Percentiles rank a stretch among this genome's conserved stretches.
Conservation (phyloP, 2,113 vertebrate species). For the Neoarius graeffei region DNA sequence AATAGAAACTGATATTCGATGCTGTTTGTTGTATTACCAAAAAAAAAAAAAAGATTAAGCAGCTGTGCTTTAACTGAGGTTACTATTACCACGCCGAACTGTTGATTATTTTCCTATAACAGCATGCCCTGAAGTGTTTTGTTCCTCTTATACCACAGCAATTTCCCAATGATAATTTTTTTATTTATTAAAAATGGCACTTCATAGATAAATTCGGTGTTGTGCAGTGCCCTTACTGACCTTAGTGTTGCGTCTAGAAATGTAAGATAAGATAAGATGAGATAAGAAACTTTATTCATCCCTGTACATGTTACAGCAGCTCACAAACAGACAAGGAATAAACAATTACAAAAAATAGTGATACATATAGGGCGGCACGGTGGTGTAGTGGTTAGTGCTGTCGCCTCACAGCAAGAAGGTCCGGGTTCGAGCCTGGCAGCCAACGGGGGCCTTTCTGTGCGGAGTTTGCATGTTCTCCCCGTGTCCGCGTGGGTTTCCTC, state of each 20-base stretch:
- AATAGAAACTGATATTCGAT: neutral
- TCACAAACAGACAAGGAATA: too few species aligned
- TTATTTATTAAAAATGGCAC: neutral
- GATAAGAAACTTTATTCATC: too few species aligned
- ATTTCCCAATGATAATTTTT: neutral
- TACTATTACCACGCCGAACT: neutral
- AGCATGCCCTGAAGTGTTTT: neutral
- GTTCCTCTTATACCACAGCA: neutral
- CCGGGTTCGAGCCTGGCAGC: too few species aligned
- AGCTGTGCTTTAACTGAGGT: neutral
- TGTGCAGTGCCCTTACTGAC: neutral
- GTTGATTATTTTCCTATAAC: neutral
- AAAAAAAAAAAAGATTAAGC: too few species aligned
- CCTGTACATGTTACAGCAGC: too few species aligned
- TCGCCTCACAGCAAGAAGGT: too few species aligned
- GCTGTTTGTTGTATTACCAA: neutral
- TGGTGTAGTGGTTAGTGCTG: too few species aligned
- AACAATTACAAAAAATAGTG: too few species aligned
- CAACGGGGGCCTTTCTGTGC: too few species aligned
- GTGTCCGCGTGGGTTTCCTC: too few species aligned
- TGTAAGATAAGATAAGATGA: neutral
- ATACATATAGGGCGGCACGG: too few species aligned
- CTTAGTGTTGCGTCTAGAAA: neutral
- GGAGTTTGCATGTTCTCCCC: too few species aligned
- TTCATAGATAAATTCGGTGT: neutral